A percentile compares a stretch with the other conserved stretches of the same genome.
phyloP scores from a whole-genome alignment of 1,140 invertebrate genomes.

The Trachymyrmex cornetzi region DNA sequence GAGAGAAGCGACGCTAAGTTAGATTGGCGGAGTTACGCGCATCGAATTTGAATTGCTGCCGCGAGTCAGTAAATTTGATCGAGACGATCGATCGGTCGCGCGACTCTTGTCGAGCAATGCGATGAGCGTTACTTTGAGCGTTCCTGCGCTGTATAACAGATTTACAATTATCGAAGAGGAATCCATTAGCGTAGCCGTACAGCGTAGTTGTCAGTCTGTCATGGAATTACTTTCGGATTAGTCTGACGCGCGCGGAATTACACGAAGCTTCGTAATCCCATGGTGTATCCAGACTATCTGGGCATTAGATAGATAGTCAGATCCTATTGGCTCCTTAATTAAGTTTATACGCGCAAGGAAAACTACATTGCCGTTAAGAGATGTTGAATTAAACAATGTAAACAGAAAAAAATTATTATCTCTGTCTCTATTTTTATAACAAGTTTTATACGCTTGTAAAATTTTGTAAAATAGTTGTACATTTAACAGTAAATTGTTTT shows the following conservation, averaged over 20 bases:
- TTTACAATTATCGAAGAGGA: slow-evolving; percentile 64
- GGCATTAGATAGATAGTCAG: neutral
- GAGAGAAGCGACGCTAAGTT: slow-evolving; percentile 35
- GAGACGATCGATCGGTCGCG: slow-evolving; percentile 41
- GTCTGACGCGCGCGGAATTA: slow-evolving; percentile 64
- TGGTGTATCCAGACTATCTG: slow-evolving; percentile 41
- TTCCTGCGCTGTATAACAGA: slow-evolving; percentile 30
- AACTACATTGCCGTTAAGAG: neutral
- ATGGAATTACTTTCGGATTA: slow-evolving; percentile 72
- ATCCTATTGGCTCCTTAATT: slow-evolving; percentile 34
- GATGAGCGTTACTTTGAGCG: slow-evolving; percentile 28
- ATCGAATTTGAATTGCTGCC: slow-evolving; percentile 40
- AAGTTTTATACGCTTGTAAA: too few species aligned
- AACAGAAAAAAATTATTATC: neutral
- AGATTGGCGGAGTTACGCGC: slow-evolving; percentile 43
- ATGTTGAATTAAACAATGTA: neutral
- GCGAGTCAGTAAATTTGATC: slow-evolving; percentile 34
- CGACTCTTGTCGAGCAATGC: slow-evolving; percentile 46
- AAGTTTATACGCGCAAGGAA: slow-evolving; percentile 32
- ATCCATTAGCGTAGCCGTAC: slow-evolving; percentile 55
- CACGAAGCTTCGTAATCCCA: slow-evolving; percentile 54
- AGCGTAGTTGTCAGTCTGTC: slow-evolving; percentile 54
- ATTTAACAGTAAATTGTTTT: neutral
- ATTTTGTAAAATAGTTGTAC: neutral
- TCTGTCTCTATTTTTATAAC: neutral